These are phyloP conservation scores for Suncus etruscus DNA, from an alignment of 2,113 vertebrate genomes.

Conservation along the genomic window DNA sequence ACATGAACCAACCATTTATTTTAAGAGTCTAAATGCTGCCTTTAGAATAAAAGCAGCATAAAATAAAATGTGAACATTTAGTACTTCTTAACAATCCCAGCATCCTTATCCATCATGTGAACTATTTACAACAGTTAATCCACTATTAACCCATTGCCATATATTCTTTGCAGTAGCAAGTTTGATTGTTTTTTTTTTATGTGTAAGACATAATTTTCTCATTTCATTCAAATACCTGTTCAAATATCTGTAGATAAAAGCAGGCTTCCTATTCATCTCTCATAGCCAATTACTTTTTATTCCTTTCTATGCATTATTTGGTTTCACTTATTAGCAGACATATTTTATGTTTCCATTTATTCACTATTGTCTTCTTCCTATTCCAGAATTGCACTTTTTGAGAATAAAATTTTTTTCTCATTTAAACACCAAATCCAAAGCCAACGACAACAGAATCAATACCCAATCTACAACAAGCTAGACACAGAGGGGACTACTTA, in stretches of 20 bases:
- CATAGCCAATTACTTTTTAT: neutral
- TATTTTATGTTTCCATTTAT: slow-evolving; percentile 12
- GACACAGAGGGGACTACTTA: no score
- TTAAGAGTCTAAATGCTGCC: neutral
- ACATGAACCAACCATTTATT: neutral
- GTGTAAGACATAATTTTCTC: neutral
- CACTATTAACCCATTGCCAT: neutral
- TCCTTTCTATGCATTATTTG: neutral
- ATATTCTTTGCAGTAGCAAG: neutral
- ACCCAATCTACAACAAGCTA: no score
- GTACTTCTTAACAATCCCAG: neutral
- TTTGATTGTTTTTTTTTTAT: neutral
- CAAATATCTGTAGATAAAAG: slow-evolving; percentile 9
- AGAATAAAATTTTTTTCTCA: slow-evolving; percentile 33
- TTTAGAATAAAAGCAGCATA: slow-evolving; percentile 18
- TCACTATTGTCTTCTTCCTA: neutral
- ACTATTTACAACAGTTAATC: neutral
- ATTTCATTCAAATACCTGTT: neutral
- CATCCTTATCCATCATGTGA: neutral
- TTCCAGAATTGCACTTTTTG: slow-evolving; percentile 46
- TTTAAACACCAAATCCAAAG: no score
- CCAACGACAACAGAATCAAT: no score
- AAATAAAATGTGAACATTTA: neutral
- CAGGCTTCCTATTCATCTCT: neutral
- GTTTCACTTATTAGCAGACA: slow-evolving; percentile 20